A percentile compares a stretch with the other conserved stretches of the same genome.
These are phyloP conservation scores for Chloroclysta siterata DNA, from an alignment of 2,888 invertebrate species.

Conservation along the genomic window DNA sequence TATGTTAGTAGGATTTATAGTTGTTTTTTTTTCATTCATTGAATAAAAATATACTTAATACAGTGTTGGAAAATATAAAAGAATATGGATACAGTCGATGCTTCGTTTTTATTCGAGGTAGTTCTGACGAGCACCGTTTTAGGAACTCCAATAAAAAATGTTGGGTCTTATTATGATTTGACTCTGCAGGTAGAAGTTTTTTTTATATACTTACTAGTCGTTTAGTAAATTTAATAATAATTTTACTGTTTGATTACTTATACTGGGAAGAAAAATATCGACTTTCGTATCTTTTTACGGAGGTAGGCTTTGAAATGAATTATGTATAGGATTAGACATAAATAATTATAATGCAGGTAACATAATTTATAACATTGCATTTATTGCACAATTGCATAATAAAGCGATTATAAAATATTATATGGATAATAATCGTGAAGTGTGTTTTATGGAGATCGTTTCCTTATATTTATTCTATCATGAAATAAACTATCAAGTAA, in stretches of 20 bases:
- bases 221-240: background rate
- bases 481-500: background rate
- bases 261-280: too few relatives aligned
- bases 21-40: background rate
- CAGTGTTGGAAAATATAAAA: too few relatives aligned
- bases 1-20: too few relatives aligned
- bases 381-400: conserved; percentile 6
- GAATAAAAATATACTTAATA: background rate
- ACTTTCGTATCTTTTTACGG: background rate
- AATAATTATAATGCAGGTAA: conserved; percentile 8
- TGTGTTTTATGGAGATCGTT: conserved; percentile 4
- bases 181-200: background rate
- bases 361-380: background rate
- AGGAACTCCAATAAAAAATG: background rate
- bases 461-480: background rate
- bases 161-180: background rate
- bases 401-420: conserved; percentile 4
- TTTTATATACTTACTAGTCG: background rate
- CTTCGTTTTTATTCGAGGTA: background rate
- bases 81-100: background rate
- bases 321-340: background rate
- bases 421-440: conserved; percentile 6
- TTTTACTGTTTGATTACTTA: background rate
- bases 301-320: background rate
- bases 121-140: background rate